Evolutionary conservation across 1,140 invertebrate species (phyloP).

Genomic region (Eurosta solidaginis): DNA sequence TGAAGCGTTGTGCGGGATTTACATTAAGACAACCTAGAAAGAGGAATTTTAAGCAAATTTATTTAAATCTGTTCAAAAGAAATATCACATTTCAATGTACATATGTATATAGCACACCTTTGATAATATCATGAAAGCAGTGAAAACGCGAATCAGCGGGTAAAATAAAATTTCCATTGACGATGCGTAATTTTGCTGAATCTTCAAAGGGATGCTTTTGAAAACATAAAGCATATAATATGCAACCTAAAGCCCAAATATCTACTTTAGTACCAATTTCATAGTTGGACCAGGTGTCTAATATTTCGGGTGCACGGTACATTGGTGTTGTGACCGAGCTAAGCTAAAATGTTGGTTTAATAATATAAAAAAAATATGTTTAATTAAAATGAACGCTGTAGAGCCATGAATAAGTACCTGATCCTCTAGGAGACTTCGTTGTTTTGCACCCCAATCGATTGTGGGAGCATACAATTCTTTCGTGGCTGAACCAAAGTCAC

Average conservation of each 20-base stretch:
- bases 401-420: conserved; percentile 69
- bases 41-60: not conserved
- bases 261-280: conserved; percentile 87
- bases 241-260: conserved; percentile 96
- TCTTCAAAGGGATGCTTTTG: conserved; percentile 97
- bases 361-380: not conserved
- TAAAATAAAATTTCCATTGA: conserved; percentile 95
- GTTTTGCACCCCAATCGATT: conserved; percentile 87
- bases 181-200: conserved; percentile 90
- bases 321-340: conserved; percentile 81
- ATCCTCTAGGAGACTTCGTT: conserved; percentile 92
- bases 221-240: conserved; percentile 91
- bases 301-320: conserved; percentile 93
- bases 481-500: conserved; percentile 98
- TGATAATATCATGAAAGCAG: conserved; percentile 90
- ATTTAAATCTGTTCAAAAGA: not conserved
- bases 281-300: conserved; percentile 97
- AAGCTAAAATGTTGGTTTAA: conserved; percentile 60
- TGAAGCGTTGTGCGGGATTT: conserved; percentile 75
- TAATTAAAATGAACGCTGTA: not conserved
- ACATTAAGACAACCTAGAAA: conserved; percentile 72
- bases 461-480: conserved; percentile 83
- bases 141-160: conserved; percentile 77
- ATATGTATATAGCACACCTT: conserved; percentile 52
- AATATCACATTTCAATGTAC: too few relatives aligned